Conservation (phyloP, 2,797 vertebrate genomes). For the Mus minutoides region DNA sequence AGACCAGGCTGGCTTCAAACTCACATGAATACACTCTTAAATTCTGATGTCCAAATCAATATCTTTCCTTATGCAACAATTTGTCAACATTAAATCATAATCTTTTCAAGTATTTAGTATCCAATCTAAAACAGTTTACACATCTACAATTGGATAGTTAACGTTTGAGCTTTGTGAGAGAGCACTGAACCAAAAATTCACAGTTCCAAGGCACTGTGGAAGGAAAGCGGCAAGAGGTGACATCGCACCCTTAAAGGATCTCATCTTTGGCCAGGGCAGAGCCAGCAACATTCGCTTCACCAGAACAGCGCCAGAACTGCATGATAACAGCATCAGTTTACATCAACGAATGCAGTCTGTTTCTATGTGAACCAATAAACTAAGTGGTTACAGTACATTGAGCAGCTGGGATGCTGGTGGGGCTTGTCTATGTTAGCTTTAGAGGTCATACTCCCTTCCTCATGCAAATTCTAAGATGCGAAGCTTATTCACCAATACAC, state of each 20-base stretch:
- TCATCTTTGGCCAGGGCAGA: not conserved
- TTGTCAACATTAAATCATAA: conserved; percentile 17
- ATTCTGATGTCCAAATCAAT: not conserved
- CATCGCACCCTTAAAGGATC: not conserved
- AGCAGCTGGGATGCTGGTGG: not conserved
- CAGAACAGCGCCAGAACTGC: not conserved
- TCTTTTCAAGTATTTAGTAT: conserved; percentile 24
- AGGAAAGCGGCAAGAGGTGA: not conserved
- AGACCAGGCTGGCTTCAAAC: too few relatives aligned
- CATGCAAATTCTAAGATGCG: not conserved
- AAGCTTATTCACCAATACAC: not conserved
- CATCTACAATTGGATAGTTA: not conserved
- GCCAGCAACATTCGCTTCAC: not conserved
- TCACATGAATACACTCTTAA: not conserved
- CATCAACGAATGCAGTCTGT: not conserved
- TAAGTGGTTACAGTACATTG: conserved; percentile 1
- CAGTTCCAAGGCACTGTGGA: not conserved
- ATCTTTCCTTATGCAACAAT: not conserved
- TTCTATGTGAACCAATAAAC: conserved; percentile 37
- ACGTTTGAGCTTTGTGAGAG: not conserved
- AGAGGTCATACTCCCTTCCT: not conserved
- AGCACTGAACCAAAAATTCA: not conserved
- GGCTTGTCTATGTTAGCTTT: not conserved
- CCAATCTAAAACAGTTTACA: not conserved
- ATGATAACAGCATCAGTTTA: not conserved